Base-by-base conservation (phyloP, 2,113 vertebrate species). In the Macquaria ambigua region DNA sequence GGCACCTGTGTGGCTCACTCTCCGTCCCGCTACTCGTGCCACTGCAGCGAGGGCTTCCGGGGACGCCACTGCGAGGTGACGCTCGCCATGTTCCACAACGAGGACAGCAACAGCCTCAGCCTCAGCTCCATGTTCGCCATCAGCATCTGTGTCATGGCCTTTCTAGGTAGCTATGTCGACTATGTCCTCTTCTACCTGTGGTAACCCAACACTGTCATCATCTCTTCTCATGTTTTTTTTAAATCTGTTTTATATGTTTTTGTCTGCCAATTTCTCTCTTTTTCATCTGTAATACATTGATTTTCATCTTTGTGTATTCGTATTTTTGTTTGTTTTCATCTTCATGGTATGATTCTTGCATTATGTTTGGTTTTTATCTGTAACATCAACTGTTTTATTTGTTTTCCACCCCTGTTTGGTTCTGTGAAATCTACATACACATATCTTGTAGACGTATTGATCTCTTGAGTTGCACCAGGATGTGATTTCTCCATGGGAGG, bases 71-170 rank as follows among this genome's bases (percentile, higher is more conserved):
- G 97, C 37, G 97, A 98, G 77, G 85, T 97, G 86, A 92, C 94
- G 0, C 95, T 97, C 55, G 96, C 96, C 0, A 90, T 97, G 90
- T 96, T 96, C 82, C 95, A 94, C 70, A 95, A 94, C 56, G 95
- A 96, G 11, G 94, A 96, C 21, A 89, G 96, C 86, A 91, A 87
- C 88, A 95, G 89, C 87, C 95, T 97, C 58, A 97, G 96, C 90
- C 96, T 98, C 86, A 97, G 96, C 93, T 97, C 97, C 87, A 95
- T 97, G 93, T 97, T 97, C 16, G 97, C 97, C 90, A 97, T 97
- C 95, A 97, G 96, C 86, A 94, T 97, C 91, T 97, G 97, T 90
- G 96, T 97, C 93, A 83, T 97, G 95, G 97, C 96, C 0, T 96
- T 98, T 66, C 91, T 97, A 96, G 97, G 97, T 98, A 97, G 95